Percentiles rank a stretch among this genome's conserved stretches.
Evolutionary conservation across 2,888 invertebrate species (phyloP).

Genomic region (Erynnis tages): DNA sequence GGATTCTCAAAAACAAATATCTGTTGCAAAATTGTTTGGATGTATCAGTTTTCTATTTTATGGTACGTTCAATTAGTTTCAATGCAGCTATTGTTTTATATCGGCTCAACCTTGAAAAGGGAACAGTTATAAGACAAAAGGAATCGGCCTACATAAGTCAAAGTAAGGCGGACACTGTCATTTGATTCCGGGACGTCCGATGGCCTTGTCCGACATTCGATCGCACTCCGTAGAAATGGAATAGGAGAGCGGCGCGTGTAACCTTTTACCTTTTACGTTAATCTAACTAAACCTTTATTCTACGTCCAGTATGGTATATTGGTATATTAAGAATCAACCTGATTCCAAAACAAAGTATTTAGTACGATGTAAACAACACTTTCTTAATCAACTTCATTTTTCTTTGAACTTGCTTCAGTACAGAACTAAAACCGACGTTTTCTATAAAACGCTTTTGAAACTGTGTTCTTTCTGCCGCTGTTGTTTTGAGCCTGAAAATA

Average conservation of each 20-base stretch:
- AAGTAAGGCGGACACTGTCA: constrained; percentile 41
- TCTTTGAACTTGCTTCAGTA: not conserved
- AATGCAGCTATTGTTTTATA: constrained; percentile 10
- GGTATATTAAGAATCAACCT: too few relatives aligned
- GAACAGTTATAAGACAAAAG: constrained; percentile 18
- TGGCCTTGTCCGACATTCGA: constrained; percentile 60
- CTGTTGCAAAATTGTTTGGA: too few relatives aligned
- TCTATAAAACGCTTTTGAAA: not conserved
- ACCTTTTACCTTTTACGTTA: constrained; percentile 51
- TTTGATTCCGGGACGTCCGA: constrained; percentile 50
- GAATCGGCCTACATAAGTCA: constrained; percentile 21
- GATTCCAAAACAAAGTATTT: too few relatives aligned
- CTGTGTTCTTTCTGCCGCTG: not conserved
- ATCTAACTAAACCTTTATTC: too few relatives aligned
- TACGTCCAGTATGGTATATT: too few relatives aligned
- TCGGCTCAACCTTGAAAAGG: constrained; percentile 20
- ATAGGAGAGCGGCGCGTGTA: constrained; percentile 43
- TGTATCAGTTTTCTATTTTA: not conserved
- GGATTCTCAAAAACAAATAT: too few relatives aligned
- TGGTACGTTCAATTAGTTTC: not conserved
- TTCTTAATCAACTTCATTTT: not conserved
- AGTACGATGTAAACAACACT: too few relatives aligned
- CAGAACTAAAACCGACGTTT: not conserved
- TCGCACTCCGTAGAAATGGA: constrained; percentile 30
- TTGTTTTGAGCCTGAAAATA: not conserved